Evolutionary conservation across 2,888 invertebrate species (phyloP), one percentile per base, ranked within the genome.

Genomic region (Drosophila neotestacea): DNA sequence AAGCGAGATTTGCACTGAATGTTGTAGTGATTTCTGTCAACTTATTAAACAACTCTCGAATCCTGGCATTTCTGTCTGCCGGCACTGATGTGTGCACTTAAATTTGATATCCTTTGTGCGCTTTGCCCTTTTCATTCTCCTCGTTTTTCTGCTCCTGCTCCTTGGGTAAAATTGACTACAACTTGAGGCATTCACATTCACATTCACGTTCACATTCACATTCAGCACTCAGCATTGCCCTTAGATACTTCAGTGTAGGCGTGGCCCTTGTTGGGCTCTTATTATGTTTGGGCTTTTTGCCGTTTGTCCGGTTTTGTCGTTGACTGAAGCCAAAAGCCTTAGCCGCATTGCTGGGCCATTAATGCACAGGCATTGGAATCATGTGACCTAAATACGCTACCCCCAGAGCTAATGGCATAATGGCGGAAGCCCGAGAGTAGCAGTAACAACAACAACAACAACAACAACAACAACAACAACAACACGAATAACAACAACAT

Each of bases 41-140:
- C 39, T 63, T 13, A 22, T 59, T 6, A 32, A 6, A 38, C 54
- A 32, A 0, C 34, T 13, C 74, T 73, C 73, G 61, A 10, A 4
- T 47, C 9, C 16, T 11, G 28, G 7, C 10, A 44, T 41, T 41
- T 52, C 52, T 38, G 62, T 46, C 66, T 55, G 44, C 46, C 41
- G 36, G 65, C 56, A 47, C 56, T 64, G 73, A 81, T 77, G 81
- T 81, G 76, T 84, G 85, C 89, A 81, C 89, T 85, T 89, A 87
- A 81, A 85, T 85, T 85, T 85, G 85, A 89, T 85, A 85, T 85
- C 85, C 85, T 89, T 89, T 85, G 85, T 85, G 81, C 60, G 50
- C 47, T 41, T 48, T 61, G 55, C 62, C 42, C 58, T 50, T 56
- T 39, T 36, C 11, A 22, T 16, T 27, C 27, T n/a, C 4, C 27